Base-by-base conservation (phyloP, 1,140 invertebrate species). In the Eciton burchellii region DNA sequence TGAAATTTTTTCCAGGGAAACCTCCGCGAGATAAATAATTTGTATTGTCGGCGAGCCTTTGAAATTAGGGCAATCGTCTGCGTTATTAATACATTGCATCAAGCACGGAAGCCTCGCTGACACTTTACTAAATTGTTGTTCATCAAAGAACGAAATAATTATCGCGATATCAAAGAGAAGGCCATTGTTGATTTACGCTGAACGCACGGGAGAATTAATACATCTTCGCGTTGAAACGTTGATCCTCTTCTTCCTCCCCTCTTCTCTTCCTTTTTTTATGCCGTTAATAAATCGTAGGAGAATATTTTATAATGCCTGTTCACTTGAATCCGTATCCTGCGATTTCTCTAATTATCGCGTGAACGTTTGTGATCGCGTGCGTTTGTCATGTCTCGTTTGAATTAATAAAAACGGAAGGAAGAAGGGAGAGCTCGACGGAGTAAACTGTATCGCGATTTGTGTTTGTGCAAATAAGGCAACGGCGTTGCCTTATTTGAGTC, bases 1-100 rank as follows among this genome's bases (percentile, higher is more conserved):
- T 12, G 12, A 65, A 11, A 49, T 1, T 14, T 76, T 52, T 19
- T 65, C 14, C 19, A 65, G 43, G 2, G 14, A n/a, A n/a, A n/a
- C 12, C 14, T 63, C 12, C n/a, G 11, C 43, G 43, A 63, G n/a
- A n/a, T 11, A 19, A 21, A 12, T 63, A 76, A 54, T 76, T 65
- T 52, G 52, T n/a, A n/a, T 76, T 56, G 60, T 41, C 2, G 24
- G 45, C 45, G 29, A 65, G 29, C 19, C 24, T 1, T 19, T n/a
- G n/a, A 65, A 65, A 76, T 65, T 76, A 26, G 65, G 29, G 52
- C 57, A 65, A 63, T 21, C 19, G 9, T 26, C 6, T 54, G 65
- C 29, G 21, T 9, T 19, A 16, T 76, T 76, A 76, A 76, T 49
- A 65, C 29, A 65, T 54, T 76, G 60, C n/a, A n/a, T 76, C 59